These are phyloP conservation scores for Datnioides undecimradiatus DNA, from an alignment of 2,113 vertebrate genomes.

Conservation along the genomic window DNA sequence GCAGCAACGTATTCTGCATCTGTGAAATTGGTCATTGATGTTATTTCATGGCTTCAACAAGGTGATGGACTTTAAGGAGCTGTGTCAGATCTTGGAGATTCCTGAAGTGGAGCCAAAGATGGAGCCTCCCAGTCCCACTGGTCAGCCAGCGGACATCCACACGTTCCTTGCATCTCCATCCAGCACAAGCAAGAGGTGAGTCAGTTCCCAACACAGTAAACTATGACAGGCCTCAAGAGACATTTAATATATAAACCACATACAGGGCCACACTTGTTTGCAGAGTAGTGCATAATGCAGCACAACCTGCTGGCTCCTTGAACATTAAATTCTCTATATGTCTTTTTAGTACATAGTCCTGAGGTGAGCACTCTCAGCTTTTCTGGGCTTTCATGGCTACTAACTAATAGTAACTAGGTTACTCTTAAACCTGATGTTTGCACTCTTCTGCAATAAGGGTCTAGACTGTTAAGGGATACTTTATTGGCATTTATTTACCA, in stretches of 20 bases:
- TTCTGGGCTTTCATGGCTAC: no score
- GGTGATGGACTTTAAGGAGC: conserved; percentile 91
- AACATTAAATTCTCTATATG: no score
- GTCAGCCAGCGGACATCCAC: conserved; percentile 85
- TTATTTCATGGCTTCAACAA: conserved; percentile 55
- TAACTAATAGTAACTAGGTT: no score
- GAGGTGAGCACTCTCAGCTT: no score
- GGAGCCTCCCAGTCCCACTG: conserved; percentile 77
- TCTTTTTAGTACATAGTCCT: no score
- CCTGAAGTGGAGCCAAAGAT: conserved; percentile 83
- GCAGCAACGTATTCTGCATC: no score
- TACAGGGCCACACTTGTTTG: no score
- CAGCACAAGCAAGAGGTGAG: conserved; percentile 91
- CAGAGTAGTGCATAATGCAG: no score
- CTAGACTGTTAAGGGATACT: no score
- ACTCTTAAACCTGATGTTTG: no score
- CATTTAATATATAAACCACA: not conserved
- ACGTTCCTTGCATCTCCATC: conserved; percentile 94
- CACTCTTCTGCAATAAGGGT: no score
- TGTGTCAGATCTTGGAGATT: conserved; percentile 90
- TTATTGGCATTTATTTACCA: no score
- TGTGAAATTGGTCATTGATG: not conserved
- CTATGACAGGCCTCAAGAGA: not conserved
- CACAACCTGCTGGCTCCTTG: not conserved
- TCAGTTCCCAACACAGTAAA: not conserved